Conservation (phyloP, 2,797 vertebrate species). For the Chelonia mydas region DNA sequence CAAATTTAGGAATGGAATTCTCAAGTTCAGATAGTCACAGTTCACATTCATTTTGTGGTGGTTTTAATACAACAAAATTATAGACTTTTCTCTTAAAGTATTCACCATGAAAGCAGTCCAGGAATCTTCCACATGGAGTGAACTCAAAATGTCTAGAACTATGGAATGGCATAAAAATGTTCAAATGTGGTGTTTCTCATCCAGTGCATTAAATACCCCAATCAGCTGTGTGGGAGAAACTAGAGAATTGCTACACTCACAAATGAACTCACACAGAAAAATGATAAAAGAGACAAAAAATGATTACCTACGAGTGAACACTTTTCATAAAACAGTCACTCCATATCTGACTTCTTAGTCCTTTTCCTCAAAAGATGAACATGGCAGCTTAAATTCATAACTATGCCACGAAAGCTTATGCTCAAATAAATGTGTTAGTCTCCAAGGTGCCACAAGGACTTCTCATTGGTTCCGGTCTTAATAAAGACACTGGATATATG, state of each 20-base stretch:
- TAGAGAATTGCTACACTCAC: background rate
- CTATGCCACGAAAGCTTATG: too few species aligned
- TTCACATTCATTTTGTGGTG: rapidly evolving
- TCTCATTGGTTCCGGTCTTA: background rate
- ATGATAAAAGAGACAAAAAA: background rate
- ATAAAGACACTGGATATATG: background rate
- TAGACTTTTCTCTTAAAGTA: rapidly evolving
- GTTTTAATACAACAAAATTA: background rate
- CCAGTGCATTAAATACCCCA: background rate
- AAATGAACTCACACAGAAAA: background rate
- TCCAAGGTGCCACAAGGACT: too few species aligned
- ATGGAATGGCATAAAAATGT: background rate
- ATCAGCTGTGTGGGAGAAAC: background rate
- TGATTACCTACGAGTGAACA: background rate
- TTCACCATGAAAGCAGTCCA: background rate
- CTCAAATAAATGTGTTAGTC: too few species aligned
- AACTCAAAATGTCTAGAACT: background rate
- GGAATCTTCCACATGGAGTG: background rate
- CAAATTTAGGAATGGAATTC: background rate
- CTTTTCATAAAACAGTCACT: background rate
- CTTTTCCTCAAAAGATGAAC: background rate
- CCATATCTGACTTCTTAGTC: background rate
- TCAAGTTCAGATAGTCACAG: background rate
- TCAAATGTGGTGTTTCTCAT: background rate
- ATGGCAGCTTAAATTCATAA: background rate